phyloP scores from a whole-genome alignment of 2,888 invertebrate genomes.

The Brachycybe producta region DNA sequence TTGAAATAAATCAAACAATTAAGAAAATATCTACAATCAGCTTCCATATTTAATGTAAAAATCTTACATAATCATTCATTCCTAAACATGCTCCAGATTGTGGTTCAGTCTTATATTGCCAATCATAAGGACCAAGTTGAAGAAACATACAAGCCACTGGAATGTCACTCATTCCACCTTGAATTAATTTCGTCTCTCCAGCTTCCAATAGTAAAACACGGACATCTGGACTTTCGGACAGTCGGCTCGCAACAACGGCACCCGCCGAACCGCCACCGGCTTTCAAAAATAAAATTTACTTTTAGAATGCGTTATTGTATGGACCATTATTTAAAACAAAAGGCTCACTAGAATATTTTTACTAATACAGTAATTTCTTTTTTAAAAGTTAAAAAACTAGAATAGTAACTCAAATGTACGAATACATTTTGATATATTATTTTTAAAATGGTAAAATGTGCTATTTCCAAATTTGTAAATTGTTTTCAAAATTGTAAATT shows the following conservation, averaged over 20 bases:
- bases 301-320: too few species aligned
- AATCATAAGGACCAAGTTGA: constrained; percentile 47
- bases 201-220: constrained; percentile 26
- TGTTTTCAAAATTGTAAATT: too few species aligned
- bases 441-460: too few species aligned
- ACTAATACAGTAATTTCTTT: too few species aligned
- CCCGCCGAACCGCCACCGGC: constrained; percentile 79
- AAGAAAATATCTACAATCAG: neutral
- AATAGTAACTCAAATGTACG: too few species aligned
- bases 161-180: constrained; percentile 24
- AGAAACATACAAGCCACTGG: constrained; percentile 25
- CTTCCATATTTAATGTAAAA: neutral
- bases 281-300: neutral
- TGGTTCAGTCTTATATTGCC: constrained; percentile 86
- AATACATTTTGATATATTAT: too few species aligned
- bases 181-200: constrained; percentile 25
- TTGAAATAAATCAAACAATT: neutral
- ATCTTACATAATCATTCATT: neutral
- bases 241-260: constrained; percentile 70
- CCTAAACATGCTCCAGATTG: constrained; percentile 34
- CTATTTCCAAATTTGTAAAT: too few species aligned
- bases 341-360: too few species aligned
- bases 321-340: too few species aligned
- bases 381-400: too few species aligned
- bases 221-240: constrained; percentile 31